phyloP scores from a whole-genome alignment of 1,140 invertebrate species.

The Penaeus japonicus region DNA sequence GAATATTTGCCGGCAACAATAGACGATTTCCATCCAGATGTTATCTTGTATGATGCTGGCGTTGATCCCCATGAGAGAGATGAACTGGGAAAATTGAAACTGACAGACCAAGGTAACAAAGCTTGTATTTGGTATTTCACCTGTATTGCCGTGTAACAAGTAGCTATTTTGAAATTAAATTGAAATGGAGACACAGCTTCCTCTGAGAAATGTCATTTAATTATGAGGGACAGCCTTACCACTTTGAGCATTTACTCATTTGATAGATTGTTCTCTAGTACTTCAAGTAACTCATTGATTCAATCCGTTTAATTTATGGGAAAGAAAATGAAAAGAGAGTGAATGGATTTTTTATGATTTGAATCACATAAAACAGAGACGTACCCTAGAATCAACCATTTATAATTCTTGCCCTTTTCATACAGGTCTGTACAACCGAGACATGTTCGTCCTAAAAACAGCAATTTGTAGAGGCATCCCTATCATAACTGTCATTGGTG shows the following conservation, averaged over 20 bases:
- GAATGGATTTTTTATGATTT: too few relatives aligned
- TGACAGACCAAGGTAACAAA: constrained; percentile 62
- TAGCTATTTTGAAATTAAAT: too few relatives aligned
- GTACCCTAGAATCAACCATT: too few relatives aligned
- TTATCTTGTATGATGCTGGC: constrained; percentile 64
- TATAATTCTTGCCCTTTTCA: constrained; percentile 1
- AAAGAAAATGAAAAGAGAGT: too few relatives aligned
- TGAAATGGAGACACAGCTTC: too few relatives aligned
- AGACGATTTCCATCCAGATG: constrained; percentile 62
- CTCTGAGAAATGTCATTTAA: too few relatives aligned
- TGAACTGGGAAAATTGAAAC: constrained; percentile 62
- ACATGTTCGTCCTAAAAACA: constrained; percentile 61
- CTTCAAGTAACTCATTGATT: too few relatives aligned
- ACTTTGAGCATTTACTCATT: too few relatives aligned
- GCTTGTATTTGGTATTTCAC: neutral
- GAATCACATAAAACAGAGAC: too few relatives aligned
- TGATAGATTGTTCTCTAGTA: neutral
- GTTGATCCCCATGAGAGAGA: constrained; percentile 63
- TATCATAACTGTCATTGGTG: constrained; percentile 63
- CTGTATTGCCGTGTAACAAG: too few relatives aligned
- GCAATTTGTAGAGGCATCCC: constrained; percentile 60
- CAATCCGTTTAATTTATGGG: too few relatives aligned
- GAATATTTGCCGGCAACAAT: constrained; percentile 61
- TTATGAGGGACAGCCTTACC: too few relatives aligned
- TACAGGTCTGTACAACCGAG: constrained; percentile 62